phyloP scores from a whole-genome alignment of 2,113 vertebrate species.

The Sporophila hypoxantha region DNA sequence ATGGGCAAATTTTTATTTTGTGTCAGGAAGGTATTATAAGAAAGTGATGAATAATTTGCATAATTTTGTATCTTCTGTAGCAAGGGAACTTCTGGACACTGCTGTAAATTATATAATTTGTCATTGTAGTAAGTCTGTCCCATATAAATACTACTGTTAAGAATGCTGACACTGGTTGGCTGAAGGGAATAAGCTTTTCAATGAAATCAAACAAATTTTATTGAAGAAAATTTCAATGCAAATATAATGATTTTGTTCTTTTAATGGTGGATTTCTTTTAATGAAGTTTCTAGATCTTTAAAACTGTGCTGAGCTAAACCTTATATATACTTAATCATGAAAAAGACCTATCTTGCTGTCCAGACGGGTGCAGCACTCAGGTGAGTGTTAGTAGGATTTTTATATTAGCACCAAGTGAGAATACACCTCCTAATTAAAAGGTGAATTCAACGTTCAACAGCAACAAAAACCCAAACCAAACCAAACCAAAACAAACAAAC shows the following conservation, averaged over 20 bases:
- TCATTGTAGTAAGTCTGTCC: not conserved
- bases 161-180: not conserved
- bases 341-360: not conserved
- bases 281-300: not conserved
- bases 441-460: not conserved
- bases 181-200: slow-evolving; percentile 9
- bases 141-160: not conserved
- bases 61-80: slow-evolving; percentile 31
- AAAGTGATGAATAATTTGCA: slow-evolving; percentile 24
- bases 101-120: slow-evolving; percentile 16
- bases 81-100: slow-evolving; percentile 5
- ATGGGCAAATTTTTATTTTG: not conserved
- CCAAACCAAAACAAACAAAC: not conserved
- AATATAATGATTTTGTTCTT: not conserved
- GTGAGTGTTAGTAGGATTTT: not conserved
- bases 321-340: not conserved
- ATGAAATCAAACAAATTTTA: not conserved
- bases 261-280: not conserved
- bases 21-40: slow-evolving; percentile 10
- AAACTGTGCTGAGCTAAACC: not conserved
- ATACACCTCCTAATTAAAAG: not conserved
- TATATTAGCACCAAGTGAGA: not conserved
- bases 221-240: not conserved
- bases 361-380: not conserved
- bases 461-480: not conserved